Percentiles rank a stretch among this genome's conserved stretches.
These are phyloP conservation scores for Pelosia muscerda DNA, from an alignment of 2,888 invertebrate species.

Conservation along the genomic window DNA sequence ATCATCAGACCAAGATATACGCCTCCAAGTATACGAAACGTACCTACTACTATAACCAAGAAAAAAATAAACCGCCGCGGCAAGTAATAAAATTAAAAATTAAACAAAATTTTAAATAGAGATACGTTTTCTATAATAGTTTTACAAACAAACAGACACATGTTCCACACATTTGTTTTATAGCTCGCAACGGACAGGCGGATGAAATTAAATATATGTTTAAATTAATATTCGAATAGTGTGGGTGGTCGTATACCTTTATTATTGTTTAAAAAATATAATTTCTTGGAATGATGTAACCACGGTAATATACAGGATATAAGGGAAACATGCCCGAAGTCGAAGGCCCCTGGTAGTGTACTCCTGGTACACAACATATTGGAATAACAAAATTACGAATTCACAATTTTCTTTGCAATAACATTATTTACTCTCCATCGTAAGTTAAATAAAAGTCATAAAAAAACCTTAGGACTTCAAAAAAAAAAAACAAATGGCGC, in stretches of 20 bases:
- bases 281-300: constrained; percentile 38
- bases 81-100: background rate
- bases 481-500: no score
- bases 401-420: no score
- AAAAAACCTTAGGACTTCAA: no score
- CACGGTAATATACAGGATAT: no score
- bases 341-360: no score
- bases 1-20: no score
- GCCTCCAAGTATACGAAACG: no score
- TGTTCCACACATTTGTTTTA: constrained; percentile 45
- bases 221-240: constrained; percentile 31
- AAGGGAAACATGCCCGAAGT: no score
- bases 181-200: constrained; percentile 33
- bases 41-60: background rate
- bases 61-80: background rate
- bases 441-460: no score
- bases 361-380: no score
- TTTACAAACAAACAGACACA: constrained; percentile 40
- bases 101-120: constrained; percentile 32
- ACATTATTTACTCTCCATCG: no score
- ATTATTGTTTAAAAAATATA: constrained; percentile 9
- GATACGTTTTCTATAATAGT: constrained; percentile 18
- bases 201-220: constrained; percentile 26
- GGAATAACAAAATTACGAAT: no score
- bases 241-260: constrained; percentile 42